A percentile compares a stretch with the other conserved stretches of the same genome.
Conservation (phyloP, 2,888 invertebrate species). For the Dyspetes luteomarginatus region DNA sequence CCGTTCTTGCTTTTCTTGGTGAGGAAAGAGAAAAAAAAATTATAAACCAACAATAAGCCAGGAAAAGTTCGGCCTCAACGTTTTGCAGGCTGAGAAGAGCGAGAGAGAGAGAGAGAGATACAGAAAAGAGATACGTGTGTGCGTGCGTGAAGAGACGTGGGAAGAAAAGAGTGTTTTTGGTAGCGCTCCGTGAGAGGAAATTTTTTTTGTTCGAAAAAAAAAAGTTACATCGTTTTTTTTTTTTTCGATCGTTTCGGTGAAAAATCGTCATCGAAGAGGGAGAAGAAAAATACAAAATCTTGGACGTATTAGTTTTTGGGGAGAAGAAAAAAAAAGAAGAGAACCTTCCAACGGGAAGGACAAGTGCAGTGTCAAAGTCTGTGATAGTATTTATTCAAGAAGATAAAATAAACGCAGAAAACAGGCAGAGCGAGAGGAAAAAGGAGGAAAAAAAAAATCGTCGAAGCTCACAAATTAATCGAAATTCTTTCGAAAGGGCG, state of each 20-base stretch:
- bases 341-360: conserved; percentile 50
- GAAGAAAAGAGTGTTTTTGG: conserved; percentile 7
- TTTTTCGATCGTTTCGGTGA: conserved; percentile 41
- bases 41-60: too few relatives aligned
- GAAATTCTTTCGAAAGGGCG: conserved; percentile 12
- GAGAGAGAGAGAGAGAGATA: conserved; percentile 28
- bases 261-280: conserved; percentile 16
- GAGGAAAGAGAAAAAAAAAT: too few relatives aligned
- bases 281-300: conserved; percentile 21
- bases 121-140: not conserved
- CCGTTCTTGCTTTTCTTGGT: conserved; percentile 50
- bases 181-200: conserved; percentile 14
- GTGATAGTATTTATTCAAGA: conserved; percentile 82
- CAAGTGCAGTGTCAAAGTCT: conserved; percentile 79
- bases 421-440: conserved; percentile 44
- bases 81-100: conserved; percentile 40
- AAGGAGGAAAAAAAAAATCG: conserved; percentile 27
- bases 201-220: conserved; percentile 4
- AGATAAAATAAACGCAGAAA: conserved; percentile 40
- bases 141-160: conserved; percentile 35
- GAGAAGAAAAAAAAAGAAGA: conserved; percentile 38
- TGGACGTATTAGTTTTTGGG: conserved; percentile 40
- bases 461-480: not conserved
- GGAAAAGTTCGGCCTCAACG: conserved; percentile 41
- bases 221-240: conserved; percentile 30